phyloP scores from a whole-genome alignment of 1,140 invertebrate genomes.

The Trichonephila inaurata region DNA sequence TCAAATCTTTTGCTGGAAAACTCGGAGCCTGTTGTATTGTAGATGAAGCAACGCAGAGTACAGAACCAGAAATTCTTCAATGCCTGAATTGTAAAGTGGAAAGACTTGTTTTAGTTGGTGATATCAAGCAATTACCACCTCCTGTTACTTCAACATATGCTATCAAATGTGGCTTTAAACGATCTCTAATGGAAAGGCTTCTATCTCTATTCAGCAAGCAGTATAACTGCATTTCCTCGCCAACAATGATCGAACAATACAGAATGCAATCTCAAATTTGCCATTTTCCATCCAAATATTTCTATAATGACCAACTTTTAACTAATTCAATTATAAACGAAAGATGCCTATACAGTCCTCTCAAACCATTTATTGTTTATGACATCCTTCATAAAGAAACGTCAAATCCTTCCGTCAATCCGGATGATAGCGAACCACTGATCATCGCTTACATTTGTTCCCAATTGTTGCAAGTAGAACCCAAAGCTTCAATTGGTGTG shows the following conservation, averaged over 20 bases:
- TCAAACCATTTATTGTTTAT: conserved; percentile 83
- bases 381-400: conserved; percentile 79
- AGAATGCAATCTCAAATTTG: conserved; percentile 92
- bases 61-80: conserved; percentile 90
- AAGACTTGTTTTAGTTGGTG: conserved; percentile 92
- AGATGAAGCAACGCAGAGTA: conserved; percentile 94
- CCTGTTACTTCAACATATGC: conserved; percentile 88
- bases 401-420: neutral
- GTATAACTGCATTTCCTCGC: conserved; percentile 78
- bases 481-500: neutral
- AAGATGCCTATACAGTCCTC: conserved; percentile 78
- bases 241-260: conserved; percentile 89
- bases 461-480: neutral
- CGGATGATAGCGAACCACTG: neutral
- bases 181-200: conserved; percentile 82
- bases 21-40: conserved; percentile 87
- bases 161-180: conserved; percentile 62
- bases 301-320: conserved; percentile 86
- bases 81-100: conserved; percentile 88
- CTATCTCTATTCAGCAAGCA: conserved; percentile 77
- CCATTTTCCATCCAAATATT: conserved; percentile 87
- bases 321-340: conserved; percentile 80
- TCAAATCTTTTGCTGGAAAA: conserved; percentile 79
- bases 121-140: conserved; percentile 92
- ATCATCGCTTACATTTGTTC: conserved; percentile 4